Conservation (phyloP, 2,888 invertebrate genomes). For the Plusia festucae region DNA sequence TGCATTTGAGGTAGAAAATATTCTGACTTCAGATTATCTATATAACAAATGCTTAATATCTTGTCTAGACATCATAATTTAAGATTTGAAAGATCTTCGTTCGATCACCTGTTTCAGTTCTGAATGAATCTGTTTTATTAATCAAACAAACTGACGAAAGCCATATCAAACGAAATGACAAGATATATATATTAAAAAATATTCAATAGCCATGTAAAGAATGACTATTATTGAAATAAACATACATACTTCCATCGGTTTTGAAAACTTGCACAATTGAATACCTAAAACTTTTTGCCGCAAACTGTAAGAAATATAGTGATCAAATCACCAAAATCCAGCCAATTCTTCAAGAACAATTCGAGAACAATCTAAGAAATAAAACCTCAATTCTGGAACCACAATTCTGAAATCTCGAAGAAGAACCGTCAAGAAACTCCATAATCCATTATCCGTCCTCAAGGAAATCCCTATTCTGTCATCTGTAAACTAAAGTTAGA, state of each 20-base stretch:
- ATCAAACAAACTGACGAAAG: background rate
- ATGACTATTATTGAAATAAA: background rate
- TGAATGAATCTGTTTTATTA: background rate
- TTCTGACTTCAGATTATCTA: slow-evolving; percentile 13
- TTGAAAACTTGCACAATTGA: too few species aligned
- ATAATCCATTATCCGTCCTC: background rate
- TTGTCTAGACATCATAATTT: slow-evolving; percentile 40
- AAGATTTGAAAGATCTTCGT: slow-evolving; percentile 13
- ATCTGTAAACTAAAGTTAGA: slow-evolving; percentile 38
- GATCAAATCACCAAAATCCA: background rate
- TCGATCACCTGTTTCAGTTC: slow-evolving; percentile 8
- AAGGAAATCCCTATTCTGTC: slow-evolving; percentile 9
- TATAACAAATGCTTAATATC: slow-evolving; percentile 13
- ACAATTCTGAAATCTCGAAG: slow-evolving; percentile 6
- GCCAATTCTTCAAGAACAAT: background rate
- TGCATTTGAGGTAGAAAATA: slow-evolving; percentile 12
- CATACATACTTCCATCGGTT: too few species aligned
- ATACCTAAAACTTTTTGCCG: too few species aligned
- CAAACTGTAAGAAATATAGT: background rate
- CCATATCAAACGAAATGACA: background rate
- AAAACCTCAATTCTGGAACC: slow-evolving; percentile 4
- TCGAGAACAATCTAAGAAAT: background rate
- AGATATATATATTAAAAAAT: background rate
- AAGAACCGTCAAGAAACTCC: background rate
- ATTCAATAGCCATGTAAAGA: background rate